A percentile compares a stretch with the other conserved stretches of the same genome.
These are phyloP conservation scores for Oceanites oceanicus DNA, from an alignment of 2,113 vertebrate genomes.

Conservation along the genomic window DNA sequence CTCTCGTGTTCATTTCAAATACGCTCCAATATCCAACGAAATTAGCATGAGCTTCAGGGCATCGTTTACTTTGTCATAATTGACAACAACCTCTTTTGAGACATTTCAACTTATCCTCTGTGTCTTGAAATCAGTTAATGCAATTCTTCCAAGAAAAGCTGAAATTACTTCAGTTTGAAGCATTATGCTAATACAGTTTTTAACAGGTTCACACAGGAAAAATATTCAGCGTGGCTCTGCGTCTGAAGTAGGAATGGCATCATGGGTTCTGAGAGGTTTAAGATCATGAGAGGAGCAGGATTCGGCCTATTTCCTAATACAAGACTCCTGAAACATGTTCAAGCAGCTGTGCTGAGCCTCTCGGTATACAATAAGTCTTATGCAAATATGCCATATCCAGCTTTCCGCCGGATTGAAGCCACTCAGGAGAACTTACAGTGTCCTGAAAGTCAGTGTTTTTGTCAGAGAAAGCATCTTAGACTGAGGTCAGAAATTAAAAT, in stretches of 20 bases:
- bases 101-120: background rate
- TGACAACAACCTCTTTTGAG: background rate
- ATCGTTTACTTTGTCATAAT: background rate
- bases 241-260: background rate
- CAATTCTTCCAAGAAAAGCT: background rate
- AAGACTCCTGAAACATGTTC: background rate
- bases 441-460: background rate
- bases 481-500: background rate
- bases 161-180: background rate
- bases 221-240: background rate
- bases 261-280: background rate
- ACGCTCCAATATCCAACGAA: background rate
- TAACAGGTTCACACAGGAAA: background rate
- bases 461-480: background rate
- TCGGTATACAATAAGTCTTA: background rate
- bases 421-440: background rate
- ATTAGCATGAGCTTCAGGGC: background rate
- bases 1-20: background rate
- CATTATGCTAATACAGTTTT: background rate
- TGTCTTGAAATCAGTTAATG: background rate
- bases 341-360: background rate
- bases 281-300: background rate
- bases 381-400: background rate
- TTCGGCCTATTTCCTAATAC: background rate
- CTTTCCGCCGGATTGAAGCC: background rate